Evolutionary conservation across 2,888 invertebrate species (phyloP).

Genomic region (Mesochorus sp.): DNA sequence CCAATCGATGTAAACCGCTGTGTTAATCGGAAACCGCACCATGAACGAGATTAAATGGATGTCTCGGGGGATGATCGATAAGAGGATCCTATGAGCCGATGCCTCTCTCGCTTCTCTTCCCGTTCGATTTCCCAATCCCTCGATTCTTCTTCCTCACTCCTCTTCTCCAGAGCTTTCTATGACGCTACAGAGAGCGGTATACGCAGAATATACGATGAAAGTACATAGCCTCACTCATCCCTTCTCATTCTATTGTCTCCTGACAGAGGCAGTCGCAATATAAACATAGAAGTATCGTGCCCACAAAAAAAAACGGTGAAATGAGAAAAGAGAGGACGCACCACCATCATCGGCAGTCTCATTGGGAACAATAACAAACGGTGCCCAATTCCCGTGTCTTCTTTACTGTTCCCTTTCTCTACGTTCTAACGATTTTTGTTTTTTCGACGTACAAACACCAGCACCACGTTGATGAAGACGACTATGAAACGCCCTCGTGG

Average conservation of each 20-base stretch:
- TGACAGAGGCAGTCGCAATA: not conserved
- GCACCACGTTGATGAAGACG: conserved; percentile 42
- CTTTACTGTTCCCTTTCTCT: conserved; percentile 17
- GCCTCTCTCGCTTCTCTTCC: not conserved
- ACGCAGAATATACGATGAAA: not conserved
- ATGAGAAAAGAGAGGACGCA: conserved; percentile 29
- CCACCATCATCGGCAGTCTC: conserved; percentile 39
- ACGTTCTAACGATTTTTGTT: conserved; percentile 42
- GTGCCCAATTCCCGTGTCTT: conserved; percentile 44
- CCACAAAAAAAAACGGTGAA: no score
- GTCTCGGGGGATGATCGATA: conserved; percentile 58
- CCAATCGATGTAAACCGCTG: conserved; percentile 60
- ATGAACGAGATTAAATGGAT: conserved; percentile 61
- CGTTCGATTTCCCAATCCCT: conserved; percentile 46
- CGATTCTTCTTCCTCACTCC: no score
- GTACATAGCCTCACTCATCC: conserved; percentile 17
- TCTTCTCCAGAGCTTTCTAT: not conserved
- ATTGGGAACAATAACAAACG: conserved; percentile 54
- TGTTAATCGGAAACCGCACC: conserved; percentile 61
- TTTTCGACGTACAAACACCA: conserved; percentile 24
- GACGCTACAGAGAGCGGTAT: not conserved
- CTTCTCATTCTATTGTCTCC: conserved; percentile 44
- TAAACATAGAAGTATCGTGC: conserved; percentile 2
- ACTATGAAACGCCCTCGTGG: conserved; percentile 1
- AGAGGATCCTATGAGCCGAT: conserved; percentile 24